These are phyloP conservation scores for Eospalax fontanierii DNA, from an alignment of 2,797 vertebrate genomes.

Conservation along the genomic window DNA sequence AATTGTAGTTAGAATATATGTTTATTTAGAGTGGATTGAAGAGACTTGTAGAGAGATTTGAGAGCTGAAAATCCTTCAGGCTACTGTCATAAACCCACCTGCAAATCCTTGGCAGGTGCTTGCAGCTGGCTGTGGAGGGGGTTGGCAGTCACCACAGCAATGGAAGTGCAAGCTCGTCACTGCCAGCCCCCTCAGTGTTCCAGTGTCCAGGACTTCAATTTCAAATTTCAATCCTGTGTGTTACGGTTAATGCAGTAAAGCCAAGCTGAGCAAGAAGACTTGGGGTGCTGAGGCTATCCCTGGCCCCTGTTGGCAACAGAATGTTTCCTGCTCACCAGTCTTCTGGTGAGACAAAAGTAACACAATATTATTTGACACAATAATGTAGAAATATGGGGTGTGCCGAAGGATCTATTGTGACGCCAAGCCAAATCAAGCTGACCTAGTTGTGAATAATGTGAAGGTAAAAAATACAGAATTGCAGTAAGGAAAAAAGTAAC, in stretches of 20 bases:
- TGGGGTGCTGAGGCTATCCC: too few species aligned
- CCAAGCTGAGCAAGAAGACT: not conserved
- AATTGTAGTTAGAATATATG: not conserved
- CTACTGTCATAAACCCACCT: not conserved
- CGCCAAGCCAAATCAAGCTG: not conserved
- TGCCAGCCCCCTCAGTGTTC: not conserved
- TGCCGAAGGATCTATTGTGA: not conserved
- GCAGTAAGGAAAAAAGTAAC: not conserved
- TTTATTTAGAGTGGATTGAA: conserved; percentile 11
- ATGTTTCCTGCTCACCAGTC: not conserved
- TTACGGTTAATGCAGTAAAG: not conserved
- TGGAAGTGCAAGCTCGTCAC: not conserved
- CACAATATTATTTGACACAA: not conserved
- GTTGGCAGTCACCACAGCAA: not conserved
- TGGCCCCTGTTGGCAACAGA: not conserved
- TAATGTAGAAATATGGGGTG: not conserved
- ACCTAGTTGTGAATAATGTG: not conserved
- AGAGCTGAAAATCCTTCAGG: not conserved
- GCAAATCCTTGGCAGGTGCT: not conserved
- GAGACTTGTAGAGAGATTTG: not conserved
- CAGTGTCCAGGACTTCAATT: not conserved
- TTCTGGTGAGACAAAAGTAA: not conserved
- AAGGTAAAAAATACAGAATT: not conserved
- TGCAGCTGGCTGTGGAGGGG: not conserved
- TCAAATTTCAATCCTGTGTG: not conserved